These are phyloP conservation scores for Lutraria lutraria DNA, from an alignment of 2,888 invertebrate species.

Conservation along the genomic window DNA sequence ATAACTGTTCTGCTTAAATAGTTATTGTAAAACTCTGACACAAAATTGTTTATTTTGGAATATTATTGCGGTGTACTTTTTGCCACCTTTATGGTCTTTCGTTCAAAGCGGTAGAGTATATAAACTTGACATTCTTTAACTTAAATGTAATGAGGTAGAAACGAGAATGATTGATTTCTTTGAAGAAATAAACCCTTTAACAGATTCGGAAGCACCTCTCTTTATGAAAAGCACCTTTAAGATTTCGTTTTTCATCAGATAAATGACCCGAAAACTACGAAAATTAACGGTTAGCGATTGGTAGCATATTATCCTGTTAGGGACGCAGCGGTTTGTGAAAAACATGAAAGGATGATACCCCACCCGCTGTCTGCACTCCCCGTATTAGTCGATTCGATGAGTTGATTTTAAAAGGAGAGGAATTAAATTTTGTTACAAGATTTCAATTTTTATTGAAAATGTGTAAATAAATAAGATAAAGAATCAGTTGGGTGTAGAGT, in stretches of 20 bases:
- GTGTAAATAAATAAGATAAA: constrained; percentile 55
- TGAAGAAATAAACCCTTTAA: constrained; percentile 8
- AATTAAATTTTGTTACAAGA: constrained; percentile 65
- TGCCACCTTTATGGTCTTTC: background rate
- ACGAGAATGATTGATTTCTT: constrained; percentile 29
- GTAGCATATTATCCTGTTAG: constrained; percentile 30
- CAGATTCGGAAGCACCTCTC: constrained; percentile 32
- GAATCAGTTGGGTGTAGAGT: constrained; percentile 49
- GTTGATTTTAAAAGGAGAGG: constrained; percentile 42
- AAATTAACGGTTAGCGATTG: constrained; percentile 29
- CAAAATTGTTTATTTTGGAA: constrained; percentile 24
- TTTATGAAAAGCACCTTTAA: constrained; percentile 21
- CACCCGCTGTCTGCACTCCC: constrained; percentile 30
- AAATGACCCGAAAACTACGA: constrained; percentile 20
- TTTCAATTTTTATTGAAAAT: constrained; percentile 42
- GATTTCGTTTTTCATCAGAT: constrained; percentile 12
- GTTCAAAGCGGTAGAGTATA: background rate
- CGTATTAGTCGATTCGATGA: constrained; percentile 38
- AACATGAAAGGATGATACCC: constrained; percentile 24
- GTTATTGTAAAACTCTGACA: background rate
- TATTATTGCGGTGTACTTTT: background rate
- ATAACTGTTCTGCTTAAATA: background rate
- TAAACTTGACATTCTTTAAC: background rate
- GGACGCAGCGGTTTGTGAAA: constrained; percentile 12
- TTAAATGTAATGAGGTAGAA: constrained; percentile 30